Percentiles rank a stretch among this genome's conserved stretches.
Evolutionary conservation across 1,140 invertebrate species (phyloP).

Genomic region (Monomorium pharaonis): DNA sequence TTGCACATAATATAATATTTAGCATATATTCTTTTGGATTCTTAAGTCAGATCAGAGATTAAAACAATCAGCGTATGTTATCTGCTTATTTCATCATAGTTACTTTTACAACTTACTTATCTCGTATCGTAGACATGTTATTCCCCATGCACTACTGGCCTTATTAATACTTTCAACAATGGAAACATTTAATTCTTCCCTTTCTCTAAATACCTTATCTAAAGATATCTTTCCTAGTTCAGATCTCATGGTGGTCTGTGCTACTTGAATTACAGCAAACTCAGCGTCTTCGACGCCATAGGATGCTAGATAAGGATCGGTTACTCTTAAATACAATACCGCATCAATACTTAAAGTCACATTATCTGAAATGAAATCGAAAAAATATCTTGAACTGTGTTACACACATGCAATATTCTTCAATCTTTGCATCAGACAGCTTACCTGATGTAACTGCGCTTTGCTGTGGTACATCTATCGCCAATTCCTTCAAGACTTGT

Average conservation of each 20-base stretch:
- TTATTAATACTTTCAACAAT: constrained; percentile 99
- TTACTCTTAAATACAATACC: constrained; percentile 97
- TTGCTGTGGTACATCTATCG: constrained; percentile 99
- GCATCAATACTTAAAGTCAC: constrained; percentile 99
- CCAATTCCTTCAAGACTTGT: constrained; percentile 99
- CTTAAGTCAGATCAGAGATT: no score
- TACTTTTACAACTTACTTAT: constrained; percentile 91
- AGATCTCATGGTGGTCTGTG: constrained; percentile 99
- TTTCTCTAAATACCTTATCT: constrained; percentile 98
- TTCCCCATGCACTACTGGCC: constrained; percentile 99
- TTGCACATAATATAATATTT: no score
- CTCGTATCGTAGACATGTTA: constrained; percentile 98
- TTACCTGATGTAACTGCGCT: constrained; percentile 96
- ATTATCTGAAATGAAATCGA: constrained; percentile 90
- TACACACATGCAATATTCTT: neutral
- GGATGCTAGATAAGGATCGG: constrained; percentile 97
- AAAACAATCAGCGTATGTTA: no score
- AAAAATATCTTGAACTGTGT: neutral
- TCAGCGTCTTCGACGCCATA: constrained; percentile 99
- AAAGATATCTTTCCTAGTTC: constrained; percentile 99
- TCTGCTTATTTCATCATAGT: neutral
- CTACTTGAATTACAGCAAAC: constrained; percentile 99
- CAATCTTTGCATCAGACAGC: neutral
- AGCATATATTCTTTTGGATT: no score
- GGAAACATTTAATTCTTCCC: constrained; percentile 97